Evolutionary conservation across 2,797 vertebrate genomes (phyloP).

Genomic region (Crenuchus spilurus): DNA sequence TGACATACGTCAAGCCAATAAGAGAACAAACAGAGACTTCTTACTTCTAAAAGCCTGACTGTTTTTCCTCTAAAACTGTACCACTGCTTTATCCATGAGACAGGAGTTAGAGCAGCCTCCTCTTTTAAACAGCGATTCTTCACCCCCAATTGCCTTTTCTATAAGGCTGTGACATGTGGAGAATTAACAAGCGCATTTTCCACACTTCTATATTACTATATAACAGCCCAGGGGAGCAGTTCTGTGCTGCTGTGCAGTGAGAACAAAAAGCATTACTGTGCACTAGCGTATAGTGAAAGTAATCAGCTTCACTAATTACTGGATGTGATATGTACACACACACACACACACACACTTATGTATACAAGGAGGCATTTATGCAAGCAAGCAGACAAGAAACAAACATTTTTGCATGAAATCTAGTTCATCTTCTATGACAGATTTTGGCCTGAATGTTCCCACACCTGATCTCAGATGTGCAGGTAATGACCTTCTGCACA

Average conservation of each 20-base stretch:
- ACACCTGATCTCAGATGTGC: too few relatives aligned
- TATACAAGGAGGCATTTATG: not conserved
- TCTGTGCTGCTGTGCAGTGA: constrained; percentile 30
- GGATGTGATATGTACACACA: constrained; percentile 27
- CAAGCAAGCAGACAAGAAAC: not conserved
- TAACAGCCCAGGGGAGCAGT: constrained; percentile 40
- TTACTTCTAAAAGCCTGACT: constrained; percentile 1
- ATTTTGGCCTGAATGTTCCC: too few relatives aligned
- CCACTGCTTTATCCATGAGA: constrained; percentile 43
- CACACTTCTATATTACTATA: constrained; percentile 34
- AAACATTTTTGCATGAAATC: not conserved
- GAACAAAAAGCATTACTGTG: constrained; percentile 49
- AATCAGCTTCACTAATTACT: constrained; percentile 47
- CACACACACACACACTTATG: not conserved
- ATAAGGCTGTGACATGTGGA: constrained; percentile 48
- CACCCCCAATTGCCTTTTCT: constrained; percentile 54
- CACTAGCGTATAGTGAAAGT: constrained; percentile 34
- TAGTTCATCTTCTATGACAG: too few relatives aligned
- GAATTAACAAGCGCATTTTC: constrained; percentile 58
- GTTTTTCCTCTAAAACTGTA: too few relatives aligned
- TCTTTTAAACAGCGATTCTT: constrained; percentile 59
- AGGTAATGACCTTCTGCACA: too few relatives aligned
- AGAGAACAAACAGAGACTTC: too few relatives aligned
- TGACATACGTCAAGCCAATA: too few relatives aligned
- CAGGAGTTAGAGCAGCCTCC: constrained; percentile 43